Evolutionary conservation across 2,113 vertebrate species (phyloP).

Genomic region (Pogona vitticeps): DNA sequence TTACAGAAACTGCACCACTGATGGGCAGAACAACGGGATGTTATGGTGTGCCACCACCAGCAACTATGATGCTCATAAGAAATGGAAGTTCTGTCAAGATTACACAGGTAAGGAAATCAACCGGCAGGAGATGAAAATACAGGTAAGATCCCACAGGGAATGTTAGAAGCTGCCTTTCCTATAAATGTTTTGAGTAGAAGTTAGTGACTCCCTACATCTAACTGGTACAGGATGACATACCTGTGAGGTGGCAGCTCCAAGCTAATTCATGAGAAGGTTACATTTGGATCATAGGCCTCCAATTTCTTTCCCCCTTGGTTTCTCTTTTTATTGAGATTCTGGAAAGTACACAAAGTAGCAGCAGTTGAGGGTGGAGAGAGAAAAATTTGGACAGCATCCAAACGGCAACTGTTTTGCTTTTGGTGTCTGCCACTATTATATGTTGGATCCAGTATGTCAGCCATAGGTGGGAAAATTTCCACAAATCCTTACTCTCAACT

Average conservation of each 20-base stretch:
- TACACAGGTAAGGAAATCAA: background rate
- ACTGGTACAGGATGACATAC: no score
- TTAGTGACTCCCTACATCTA: background rate
- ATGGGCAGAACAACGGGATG: background rate
- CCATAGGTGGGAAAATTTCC: background rate
- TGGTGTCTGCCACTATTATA: background rate
- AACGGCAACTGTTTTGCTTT: background rate
- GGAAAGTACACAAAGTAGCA: background rate
- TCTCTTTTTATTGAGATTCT: background rate
- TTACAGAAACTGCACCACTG: conserved; percentile 15
- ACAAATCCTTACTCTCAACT: background rate
- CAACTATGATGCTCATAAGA: conserved; percentile 5
- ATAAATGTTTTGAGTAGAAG: background rate
- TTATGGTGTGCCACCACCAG: conserved; percentile 25
- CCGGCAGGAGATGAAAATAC: background rate
- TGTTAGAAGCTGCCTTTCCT: background rate
- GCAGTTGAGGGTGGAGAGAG: background rate
- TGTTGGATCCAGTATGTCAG: background rate
- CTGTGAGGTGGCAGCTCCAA: no score
- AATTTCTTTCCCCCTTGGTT: no score
- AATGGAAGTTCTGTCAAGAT: background rate
- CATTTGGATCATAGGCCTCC: no score
- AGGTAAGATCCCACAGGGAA: background rate
- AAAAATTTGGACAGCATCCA: background rate
- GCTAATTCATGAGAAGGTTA: no score